Percentiles rank a stretch among this genome's conserved stretches.
phyloP scores from a whole-genome alignment of 2,797 vertebrate species.

The Otolemur crassicaudatus region DNA sequence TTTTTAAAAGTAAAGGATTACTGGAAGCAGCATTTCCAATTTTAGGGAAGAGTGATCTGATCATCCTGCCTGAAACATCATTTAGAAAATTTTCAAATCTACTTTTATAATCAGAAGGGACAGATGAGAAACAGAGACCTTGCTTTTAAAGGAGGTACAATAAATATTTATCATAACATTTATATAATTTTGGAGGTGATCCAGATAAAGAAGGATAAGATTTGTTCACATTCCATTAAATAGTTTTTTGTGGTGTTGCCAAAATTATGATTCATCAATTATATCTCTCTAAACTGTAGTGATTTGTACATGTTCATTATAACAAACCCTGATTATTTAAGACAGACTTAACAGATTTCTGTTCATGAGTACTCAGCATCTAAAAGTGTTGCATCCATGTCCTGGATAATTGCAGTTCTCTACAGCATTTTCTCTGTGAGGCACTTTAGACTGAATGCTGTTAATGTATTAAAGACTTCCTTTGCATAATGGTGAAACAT shows the following conservation, averaged over 20 bases:
- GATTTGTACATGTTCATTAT: not conserved
- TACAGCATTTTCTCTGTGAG: slow-evolving; percentile 29
- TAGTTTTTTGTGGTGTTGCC: not conserved
- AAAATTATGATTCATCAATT: slow-evolving; percentile 51
- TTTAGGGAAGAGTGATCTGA: not conserved
- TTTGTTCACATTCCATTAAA: not conserved
- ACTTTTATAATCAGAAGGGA: not conserved
- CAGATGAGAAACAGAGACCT: not conserved
- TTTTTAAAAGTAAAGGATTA: not conserved
- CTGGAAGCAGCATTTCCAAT: not conserved
- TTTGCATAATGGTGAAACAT: slow-evolving; percentile 39
- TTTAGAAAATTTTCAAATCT: not conserved
- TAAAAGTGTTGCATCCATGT: not conserved
- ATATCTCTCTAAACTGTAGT: not conserved
- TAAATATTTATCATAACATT: slow-evolving; percentile 16
- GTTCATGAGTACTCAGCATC: not conserved
- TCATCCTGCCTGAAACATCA: not conserved
- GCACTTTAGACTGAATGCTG: not conserved
- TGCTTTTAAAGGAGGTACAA: not conserved
- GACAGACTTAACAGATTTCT: not conserved
- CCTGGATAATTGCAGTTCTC: slow-evolving; percentile 24
- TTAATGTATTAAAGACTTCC: slow-evolving; percentile 57
- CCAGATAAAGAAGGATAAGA: not conserved
- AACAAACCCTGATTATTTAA: slow-evolving; percentile 45
- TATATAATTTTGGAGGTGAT: slow-evolving; percentile 39